These are phyloP conservation scores for Parnassius mnemosyne DNA, from an alignment of 2,888 invertebrate species.

Conservation along the genomic window DNA sequence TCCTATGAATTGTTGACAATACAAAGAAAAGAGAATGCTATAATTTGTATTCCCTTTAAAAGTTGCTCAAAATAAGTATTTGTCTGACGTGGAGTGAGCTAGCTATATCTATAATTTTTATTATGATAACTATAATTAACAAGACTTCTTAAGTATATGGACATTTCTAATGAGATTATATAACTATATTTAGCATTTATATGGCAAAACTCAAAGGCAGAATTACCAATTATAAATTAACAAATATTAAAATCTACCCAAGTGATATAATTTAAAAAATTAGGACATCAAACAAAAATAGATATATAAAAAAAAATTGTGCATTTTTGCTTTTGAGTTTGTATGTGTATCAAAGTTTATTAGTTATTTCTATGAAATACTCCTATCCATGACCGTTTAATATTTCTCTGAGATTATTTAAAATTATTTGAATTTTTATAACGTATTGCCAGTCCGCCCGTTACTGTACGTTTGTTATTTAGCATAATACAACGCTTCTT, in stretches of 20 bases:
- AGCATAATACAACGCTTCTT: background rate
- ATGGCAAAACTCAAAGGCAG: slow-evolving; percentile 1
- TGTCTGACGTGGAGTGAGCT: slow-evolving; percentile 9
- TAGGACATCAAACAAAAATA: no score
- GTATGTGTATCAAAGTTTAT: background rate
- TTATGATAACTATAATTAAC: background rate
- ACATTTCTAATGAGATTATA: slow-evolving; percentile 1
- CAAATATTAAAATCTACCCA: no score
- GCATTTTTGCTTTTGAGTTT: background rate
- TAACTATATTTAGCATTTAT: background rate
- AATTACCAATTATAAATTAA: background rate
- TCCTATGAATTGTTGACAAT: slow-evolving; percentile 77
- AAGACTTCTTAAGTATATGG: background rate
- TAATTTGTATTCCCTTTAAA: slow-evolving; percentile 67
- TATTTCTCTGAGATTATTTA: slow-evolving; percentile 15
- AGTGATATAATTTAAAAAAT: no score
- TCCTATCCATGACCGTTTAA: slow-evolving; percentile 3
- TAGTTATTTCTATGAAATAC: slow-evolving; percentile 6
- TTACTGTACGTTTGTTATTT: background rate
- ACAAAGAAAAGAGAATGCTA: slow-evolving; percentile 59
- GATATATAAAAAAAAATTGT: background rate
- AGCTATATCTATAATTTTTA: slow-evolving; percentile 9
- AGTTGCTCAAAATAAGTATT: slow-evolving; percentile 65
- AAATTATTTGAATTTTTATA: background rate
- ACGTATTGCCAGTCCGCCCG: background rate